Conservation (phyloP, 1,140 invertebrate genomes). For the Akabosia matsudoensis region DNA sequence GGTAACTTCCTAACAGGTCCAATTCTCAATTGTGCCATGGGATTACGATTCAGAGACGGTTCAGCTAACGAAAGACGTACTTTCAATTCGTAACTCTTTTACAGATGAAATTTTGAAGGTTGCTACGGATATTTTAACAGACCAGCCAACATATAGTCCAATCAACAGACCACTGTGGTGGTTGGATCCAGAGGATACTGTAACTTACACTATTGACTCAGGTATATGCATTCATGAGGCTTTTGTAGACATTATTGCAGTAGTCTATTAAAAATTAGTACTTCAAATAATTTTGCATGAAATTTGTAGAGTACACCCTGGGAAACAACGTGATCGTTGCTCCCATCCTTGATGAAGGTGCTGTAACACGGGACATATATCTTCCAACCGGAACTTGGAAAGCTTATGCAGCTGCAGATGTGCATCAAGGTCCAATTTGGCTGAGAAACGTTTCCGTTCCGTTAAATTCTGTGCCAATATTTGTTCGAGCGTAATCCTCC, state of each 20-base stretch:
- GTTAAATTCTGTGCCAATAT: constrained; percentile 63
- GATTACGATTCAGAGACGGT: constrained; percentile 71
- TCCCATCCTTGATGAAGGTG: constrained; percentile 69
- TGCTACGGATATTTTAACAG: no score
- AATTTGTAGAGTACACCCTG: constrained; percentile 69
- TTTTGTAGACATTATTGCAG: no score
- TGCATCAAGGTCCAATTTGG: constrained; percentile 62
- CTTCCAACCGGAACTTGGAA: constrained; percentile 69
- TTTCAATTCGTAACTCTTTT: constrained; percentile 65
- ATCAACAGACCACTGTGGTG: constrained; percentile 88
- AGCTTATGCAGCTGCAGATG: constrained; percentile 55
- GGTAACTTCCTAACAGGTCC: no score
- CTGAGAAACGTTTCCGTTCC: constrained; percentile 64
- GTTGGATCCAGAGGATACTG: constrained; percentile 56
- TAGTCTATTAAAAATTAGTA: no score
- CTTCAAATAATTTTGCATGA: neutral
- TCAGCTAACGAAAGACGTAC: constrained; percentile 63
- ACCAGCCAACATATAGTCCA: constrained; percentile 61
- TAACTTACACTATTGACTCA: constrained; percentile 52
- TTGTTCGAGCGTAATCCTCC: constrained; percentile 55
- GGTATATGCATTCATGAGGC: constrained; percentile 30
- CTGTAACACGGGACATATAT: constrained; percentile 67
- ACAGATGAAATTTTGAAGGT: constrained; percentile 61
- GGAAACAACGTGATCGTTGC: constrained; percentile 80
- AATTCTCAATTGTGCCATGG: constrained; percentile 87